Evolutionary conservation across 2,888 invertebrate genomes (phyloP).

Genomic region (Sphinx pinastri): DNA sequence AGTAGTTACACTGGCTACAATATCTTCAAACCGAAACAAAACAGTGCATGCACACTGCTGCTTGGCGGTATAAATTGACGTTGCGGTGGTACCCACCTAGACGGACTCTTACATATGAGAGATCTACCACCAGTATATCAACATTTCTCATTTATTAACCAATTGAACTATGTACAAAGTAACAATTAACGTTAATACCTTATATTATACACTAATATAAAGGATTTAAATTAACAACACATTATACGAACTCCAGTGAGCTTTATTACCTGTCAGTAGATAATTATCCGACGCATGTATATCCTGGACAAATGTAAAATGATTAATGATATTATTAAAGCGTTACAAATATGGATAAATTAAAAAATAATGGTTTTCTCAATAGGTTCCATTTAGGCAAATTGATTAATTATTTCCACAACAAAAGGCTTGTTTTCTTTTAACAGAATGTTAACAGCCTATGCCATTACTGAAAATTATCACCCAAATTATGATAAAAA

Average conservation of each 20-base stretch:
- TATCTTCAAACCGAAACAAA: no score
- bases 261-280: slow-evolving; percentile 7
- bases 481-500: no score
- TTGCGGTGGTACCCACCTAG: no score
- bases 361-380: not conserved
- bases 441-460: not conserved
- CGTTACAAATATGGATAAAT: not conserved
- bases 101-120: no score
- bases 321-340: not conserved
- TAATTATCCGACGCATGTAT: not conserved
- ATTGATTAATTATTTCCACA: not conserved
- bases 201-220: not conserved
- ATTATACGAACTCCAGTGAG: slow-evolving; percentile 1
- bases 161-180: not conserved
- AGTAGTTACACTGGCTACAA: no score
- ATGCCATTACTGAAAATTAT: no score
- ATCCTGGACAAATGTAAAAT: slow-evolving; percentile 9
- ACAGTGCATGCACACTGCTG: no score
- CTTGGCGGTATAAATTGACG: no score
- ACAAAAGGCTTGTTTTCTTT: not conserved
- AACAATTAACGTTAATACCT: slow-evolving; percentile 1
- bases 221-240: not conserved
- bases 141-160: not conserved
- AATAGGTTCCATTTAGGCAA: no score
- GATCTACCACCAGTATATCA: no score